phyloP scores from a whole-genome alignment of 2,888 invertebrate species.

The Odontothrips loti region DNA sequence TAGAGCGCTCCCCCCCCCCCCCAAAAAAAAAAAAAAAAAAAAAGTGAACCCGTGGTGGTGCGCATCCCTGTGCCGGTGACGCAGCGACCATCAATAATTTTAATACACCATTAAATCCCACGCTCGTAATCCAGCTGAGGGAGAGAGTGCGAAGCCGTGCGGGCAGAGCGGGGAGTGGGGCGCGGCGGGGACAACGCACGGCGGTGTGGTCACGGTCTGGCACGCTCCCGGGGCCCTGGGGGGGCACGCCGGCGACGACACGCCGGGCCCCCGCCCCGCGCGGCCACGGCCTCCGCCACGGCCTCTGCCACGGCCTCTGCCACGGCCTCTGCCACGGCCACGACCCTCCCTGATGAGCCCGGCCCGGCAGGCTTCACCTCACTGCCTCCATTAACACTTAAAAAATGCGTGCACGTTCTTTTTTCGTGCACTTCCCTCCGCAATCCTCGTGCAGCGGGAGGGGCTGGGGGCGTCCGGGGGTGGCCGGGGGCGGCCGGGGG shows the following conservation, averaged over 20 bases:
- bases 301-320: too few species aligned
- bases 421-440: neutral
- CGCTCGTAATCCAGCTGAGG: neutral
- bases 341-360: too few species aligned
- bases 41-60: neutral
- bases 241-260: too few species aligned
- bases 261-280: too few species aligned
- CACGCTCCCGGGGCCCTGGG: too few species aligned
- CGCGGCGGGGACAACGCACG: too few species aligned
- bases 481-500: neutral
- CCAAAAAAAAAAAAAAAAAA: too few species aligned
- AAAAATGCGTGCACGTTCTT: neutral
- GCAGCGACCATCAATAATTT: neutral
- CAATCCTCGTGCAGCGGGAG: neutral
- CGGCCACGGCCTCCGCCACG: too few species aligned
- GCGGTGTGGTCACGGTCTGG: too few species aligned
- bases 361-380: neutral
- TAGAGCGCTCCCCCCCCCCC: too few species aligned
- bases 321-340: too few species aligned
- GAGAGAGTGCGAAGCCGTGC: neutral
- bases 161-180: too few species aligned
- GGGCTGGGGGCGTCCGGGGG: neutral
- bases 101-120: neutral
- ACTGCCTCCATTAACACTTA: slow-evolving; percentile 1
- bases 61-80: neutral